Evolutionary conservation across 2,888 invertebrate species (phyloP), one percentile per base, ranked within the genome.

Genomic region (Corbicula japonica): DNA sequence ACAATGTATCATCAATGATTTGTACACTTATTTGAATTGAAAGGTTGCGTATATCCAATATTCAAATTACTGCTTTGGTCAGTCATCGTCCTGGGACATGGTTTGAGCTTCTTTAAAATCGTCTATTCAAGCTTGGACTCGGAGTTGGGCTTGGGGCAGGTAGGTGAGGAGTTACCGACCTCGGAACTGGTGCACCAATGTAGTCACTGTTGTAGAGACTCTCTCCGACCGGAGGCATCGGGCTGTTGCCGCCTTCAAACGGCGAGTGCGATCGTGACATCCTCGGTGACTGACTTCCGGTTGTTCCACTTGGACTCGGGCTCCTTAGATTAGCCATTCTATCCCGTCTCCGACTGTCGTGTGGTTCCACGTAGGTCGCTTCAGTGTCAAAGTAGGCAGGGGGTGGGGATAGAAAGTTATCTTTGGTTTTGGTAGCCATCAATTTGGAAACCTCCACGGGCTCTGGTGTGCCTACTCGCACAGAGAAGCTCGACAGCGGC

Each of bases 181-280:
- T 58, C 18, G 58, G 60, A 0, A 44, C 41, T 21, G 54, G 62
- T 26, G 61, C 65, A 23, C 30, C 32, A 15, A 74, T 54, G 56
- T 65, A 68, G 0, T 70, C 56, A 2, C 70, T 50, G n/a, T 75
- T 46, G 46, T 75, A 75, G 34, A 75, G 35, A 10, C 10, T 30
- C 15, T 58, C 54, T 10, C 71, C 62, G 2, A 66, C 77, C 3
- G 81, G 81, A 1, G 77, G 77, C 30, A 75, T 26, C 1, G 76
- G 76, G 30, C 81, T 77, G 8, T 65, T 70, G 21, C 56, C n/a
- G 1, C 71, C 77, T 23, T 62, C 50, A 32, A 76, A 69, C 15
- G 76, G 69, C 0, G 73, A 65, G n/a, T 68, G 61, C 4, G 62
- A 50, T 46, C 71, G 26, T 6, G 46, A 21, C 23, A 56, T 21